Base-by-base conservation (phyloP, 2,113 vertebrate genomes). In the Acrocephalus arundinaceus region DNA sequence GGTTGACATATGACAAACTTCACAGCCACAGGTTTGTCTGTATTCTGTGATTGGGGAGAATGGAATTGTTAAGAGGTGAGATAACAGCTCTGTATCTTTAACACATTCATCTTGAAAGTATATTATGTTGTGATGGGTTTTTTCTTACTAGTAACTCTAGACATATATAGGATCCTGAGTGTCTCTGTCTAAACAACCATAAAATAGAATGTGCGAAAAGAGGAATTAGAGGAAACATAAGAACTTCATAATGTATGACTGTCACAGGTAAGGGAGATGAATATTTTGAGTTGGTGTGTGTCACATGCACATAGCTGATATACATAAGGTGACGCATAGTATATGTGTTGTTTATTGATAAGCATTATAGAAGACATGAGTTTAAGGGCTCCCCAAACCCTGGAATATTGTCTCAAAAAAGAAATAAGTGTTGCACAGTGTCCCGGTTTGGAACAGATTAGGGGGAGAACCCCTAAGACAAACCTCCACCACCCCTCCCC, bases 31-130 rank as follows among this genome's bases (percentile, higher is more conserved):
- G 35, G 24, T 79, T 57, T 87, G 25, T 20, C 45, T 87, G 15
- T 65, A 43, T 85, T 72, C 58, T 83, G 43, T 74, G n/a, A 77
- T n/a, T 23, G 91, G 51, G 88, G 85, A 71, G 84, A 97, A 97
- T 94, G 61, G 66, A 96, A 94, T 93, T 87, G 54, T 66, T 91
- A 84, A 80, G 58, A 95, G n/a, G 82, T 97, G 92, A 75, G 84
- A 65, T 37, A 96, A 94, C n/a, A 85, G 49, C 68, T 90, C 46
- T 30, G 7, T 90, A 58, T 30, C 71, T 71, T 6, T 41, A 68
- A 85, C 43, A 67, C 37, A 45, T 82, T 75, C 24, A 48, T 91
- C 85, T 74, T 93, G 65, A 49, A 75, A 82, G 46, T 61, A 39
- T 13, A 63, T 39, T 62, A 54, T 33, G n/a, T 61, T 73, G 19